Conservation (phyloP, 2,113 vertebrate species). For the Spizaetus ornatus region DNA sequence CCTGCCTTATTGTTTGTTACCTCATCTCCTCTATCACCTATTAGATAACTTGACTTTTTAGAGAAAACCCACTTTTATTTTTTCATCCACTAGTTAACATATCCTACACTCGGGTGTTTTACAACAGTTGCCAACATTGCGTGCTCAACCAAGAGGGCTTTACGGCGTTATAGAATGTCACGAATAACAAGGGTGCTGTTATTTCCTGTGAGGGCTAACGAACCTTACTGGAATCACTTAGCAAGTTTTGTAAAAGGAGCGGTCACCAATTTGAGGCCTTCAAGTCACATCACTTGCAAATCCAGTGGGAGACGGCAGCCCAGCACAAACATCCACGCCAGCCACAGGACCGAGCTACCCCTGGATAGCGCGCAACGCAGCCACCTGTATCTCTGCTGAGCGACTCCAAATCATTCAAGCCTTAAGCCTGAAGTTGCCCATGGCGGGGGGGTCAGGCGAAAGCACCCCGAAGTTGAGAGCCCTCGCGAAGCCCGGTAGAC, state of each 20-base stretch:
- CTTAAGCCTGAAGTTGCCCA: neutral
- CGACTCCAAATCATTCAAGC: too few relatives aligned
- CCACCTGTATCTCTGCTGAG: neutral
- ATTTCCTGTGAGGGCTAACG: accelerated
- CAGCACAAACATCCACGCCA: neutral
- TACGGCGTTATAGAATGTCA: too few relatives aligned
- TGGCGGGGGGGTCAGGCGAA: neutral
- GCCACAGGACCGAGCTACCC: neutral
- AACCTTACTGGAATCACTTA: neutral
- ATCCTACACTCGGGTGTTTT: neutral
- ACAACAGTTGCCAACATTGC: neutral
- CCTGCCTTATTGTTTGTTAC: neutral
- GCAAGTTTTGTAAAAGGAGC: neutral
- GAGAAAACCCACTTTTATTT: neutral
- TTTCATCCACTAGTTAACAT: neutral
- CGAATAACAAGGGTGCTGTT: neutral
- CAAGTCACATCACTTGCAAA: neutral
- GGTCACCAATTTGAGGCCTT: neutral
- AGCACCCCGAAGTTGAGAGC: neutral
- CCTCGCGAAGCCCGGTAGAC: neutral
- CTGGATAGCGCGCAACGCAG: neutral
- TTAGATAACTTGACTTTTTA: neutral
- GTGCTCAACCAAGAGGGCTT: neutral
- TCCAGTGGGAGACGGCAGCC: accelerated
- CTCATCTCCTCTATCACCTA: neutral